A percentile compares a stretch with the other conserved stretches of the same genome.
These are phyloP conservation scores for Darevskia nairensis DNA, from an alignment of 2,797 vertebrate species.

Conservation along the genomic window DNA sequence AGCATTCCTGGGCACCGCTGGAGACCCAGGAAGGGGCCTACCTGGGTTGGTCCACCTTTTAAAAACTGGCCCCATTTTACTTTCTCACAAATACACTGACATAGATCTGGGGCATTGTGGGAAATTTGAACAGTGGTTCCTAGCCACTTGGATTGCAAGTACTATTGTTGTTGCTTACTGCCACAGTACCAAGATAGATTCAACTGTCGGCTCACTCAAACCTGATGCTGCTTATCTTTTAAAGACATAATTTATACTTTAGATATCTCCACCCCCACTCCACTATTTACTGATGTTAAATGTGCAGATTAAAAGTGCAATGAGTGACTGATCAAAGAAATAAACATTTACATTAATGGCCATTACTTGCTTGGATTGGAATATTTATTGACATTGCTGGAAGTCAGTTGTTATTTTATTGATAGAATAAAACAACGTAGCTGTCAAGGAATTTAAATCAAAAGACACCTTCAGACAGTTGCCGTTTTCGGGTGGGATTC, in stretches of 20 bases:
- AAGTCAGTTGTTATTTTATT: background rate
- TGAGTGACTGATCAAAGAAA: background rate
- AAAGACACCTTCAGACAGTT: background rate
- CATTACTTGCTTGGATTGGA: background rate
- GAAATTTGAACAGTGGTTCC: background rate
- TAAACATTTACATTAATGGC: background rate
- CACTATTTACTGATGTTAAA: background rate
- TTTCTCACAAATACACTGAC: background rate
- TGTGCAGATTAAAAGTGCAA: background rate
- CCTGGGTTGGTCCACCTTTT: background rate
- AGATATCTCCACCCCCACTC: background rate
- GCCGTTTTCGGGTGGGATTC: no score
- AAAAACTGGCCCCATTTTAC: background rate
- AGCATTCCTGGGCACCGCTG: background rate
- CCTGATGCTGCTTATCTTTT: background rate
- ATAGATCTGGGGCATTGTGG: background rate
- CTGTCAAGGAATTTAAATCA: no score
- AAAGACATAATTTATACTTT: background rate
- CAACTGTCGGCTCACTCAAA: background rate
- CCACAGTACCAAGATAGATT: background rate
- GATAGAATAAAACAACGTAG: background rate
- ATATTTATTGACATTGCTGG: rapidly evolving
- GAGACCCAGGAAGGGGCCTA: background rate
- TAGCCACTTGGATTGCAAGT: background rate
- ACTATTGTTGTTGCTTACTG: background rate